These are phyloP conservation scores for Mustela nigripes DNA, from an alignment of 2,113 vertebrate genomes.

Conservation along the genomic window DNA sequence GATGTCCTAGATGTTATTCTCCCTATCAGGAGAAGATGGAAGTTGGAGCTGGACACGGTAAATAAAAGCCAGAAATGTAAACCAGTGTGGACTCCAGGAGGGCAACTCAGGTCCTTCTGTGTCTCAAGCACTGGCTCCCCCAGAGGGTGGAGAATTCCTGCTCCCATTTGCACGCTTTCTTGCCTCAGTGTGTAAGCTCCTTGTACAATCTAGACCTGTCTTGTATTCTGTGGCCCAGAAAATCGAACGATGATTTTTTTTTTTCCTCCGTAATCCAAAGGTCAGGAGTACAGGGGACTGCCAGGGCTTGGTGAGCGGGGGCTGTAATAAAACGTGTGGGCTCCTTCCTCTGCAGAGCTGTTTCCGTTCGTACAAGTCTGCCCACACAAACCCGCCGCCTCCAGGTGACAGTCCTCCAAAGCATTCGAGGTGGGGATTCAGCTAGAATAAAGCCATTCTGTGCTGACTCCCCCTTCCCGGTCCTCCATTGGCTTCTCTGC, in stretches of 20 bases:
- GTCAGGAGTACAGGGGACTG: constrained; percentile 80
- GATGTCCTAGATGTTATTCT: constrained; percentile 42
- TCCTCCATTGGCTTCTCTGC: neutral
- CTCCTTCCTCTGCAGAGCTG: constrained; percentile 68
- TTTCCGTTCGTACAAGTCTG: constrained; percentile 47
- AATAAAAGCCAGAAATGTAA: constrained; percentile 68
- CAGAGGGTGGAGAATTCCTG: constrained; percentile 75
- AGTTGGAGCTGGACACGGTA: constrained; percentile 67
- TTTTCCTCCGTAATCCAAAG: constrained; percentile 79
- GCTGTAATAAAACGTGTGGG: constrained; percentile 77
- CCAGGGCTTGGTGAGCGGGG: constrained; percentile 75
- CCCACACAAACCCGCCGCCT: neutral
- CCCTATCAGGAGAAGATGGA: constrained; percentile 68
- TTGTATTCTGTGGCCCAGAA: constrained; percentile 81
- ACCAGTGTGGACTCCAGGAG: constrained; percentile 71
- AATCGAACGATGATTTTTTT: constrained; percentile 56
- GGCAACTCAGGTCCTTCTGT: constrained; percentile 49
- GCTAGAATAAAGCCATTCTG: neutral
- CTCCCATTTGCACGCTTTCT: constrained; percentile 87
- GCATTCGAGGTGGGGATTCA: neutral
- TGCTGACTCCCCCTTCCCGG: neutral
- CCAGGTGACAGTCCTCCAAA: neutral
- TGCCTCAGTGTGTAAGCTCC: constrained; percentile 83
- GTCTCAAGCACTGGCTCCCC: constrained; percentile 73
- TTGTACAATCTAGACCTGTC: constrained; percentile 80